phyloP scores from a whole-genome alignment of 2,113 vertebrate species.

The Heterocephalus glaber region DNA sequence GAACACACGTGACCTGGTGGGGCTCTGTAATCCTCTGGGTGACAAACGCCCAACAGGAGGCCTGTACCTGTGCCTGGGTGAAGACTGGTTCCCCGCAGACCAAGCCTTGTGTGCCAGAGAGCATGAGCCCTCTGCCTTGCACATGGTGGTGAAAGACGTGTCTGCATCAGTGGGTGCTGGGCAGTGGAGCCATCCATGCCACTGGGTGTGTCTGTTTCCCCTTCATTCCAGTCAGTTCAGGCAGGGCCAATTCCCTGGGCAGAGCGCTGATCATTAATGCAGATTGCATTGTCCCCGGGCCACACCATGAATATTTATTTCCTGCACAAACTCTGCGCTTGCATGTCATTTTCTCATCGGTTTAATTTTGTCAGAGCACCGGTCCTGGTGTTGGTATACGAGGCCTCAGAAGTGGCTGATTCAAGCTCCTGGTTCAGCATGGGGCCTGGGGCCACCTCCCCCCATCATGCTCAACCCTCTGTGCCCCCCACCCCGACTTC shows the following conservation, averaged over 20 bases:
- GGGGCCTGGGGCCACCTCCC: neutral
- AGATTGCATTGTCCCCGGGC: neutral
- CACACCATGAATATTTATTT: neutral
- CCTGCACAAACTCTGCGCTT: rapidly evolving
- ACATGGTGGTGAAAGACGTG: neutral
- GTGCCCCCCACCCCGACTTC: neutral
- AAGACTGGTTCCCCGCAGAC: neutral
- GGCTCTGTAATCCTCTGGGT: neutral
- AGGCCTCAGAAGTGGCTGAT: rapidly evolving
- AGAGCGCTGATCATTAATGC: neutral
- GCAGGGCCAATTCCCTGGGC: rapidly evolving
- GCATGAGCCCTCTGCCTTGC: neutral
- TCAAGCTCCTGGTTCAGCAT: rapidly evolving
- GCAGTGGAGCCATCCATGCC: neutral
- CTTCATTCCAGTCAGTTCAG: rapidly evolving
- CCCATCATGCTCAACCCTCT: neutral
- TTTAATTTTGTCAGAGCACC: neutral
- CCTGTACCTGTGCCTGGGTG: neutral
- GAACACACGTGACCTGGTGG: neutral
- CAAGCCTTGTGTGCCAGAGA: neutral
- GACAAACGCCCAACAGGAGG: neutral
- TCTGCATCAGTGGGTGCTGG: rapidly evolving
- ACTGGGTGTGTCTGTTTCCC: rapidly evolving
- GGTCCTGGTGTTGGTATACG: rapidly evolving
- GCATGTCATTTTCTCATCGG: neutral